Percentiles rank a stretch among this genome's conserved stretches.
Conservation (phyloP, 2,888 invertebrate species). For the Ormyrus pomaceus region DNA sequence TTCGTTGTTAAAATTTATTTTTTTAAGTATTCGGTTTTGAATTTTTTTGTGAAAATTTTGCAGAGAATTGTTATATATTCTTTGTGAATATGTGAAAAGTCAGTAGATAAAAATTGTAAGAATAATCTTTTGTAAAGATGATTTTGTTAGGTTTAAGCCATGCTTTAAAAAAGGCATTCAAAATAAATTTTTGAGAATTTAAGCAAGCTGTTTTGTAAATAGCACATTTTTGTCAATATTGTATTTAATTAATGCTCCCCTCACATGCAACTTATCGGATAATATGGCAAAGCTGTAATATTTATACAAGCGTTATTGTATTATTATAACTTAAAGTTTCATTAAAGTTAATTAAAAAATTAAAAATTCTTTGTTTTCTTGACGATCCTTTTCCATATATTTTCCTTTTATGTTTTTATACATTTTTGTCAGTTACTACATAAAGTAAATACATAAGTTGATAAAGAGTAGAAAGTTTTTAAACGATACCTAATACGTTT, state of each 20-base stretch:
- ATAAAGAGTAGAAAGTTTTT: not conserved
- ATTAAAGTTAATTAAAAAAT: conserved; percentile 64
- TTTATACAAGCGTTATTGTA: conserved; percentile 62
- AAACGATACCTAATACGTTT: not conserved
- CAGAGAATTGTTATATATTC: conserved; percentile 24
- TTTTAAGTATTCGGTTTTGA: conserved; percentile 25
- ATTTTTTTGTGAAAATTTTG: conserved; percentile 34
- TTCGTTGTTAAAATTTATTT: conserved; percentile 53
- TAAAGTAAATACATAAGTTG: not conserved
- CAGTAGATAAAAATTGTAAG: conserved; percentile 32
- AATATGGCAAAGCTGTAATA: conserved; percentile 62
- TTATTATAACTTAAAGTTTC: conserved; percentile 64
- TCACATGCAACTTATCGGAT: conserved; percentile 58
- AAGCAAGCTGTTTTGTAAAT: conserved; percentile 63
- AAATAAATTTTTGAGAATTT: conserved; percentile 46
- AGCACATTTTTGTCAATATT: conserved; percentile 64
- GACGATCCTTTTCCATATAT: not conserved
- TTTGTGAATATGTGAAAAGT: conserved; percentile 29
- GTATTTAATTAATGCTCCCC: conserved; percentile 65
- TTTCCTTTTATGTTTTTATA: not conserved
- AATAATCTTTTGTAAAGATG: conserved; percentile 50
- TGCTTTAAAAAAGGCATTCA: conserved; percentile 34
- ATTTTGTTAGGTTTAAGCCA: conserved; percentile 35
- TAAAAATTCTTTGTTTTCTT: conserved; percentile 48
- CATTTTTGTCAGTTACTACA: not conserved